Conservation (phyloP, 2,888 invertebrate species). For the Junonia oenone region DNA sequence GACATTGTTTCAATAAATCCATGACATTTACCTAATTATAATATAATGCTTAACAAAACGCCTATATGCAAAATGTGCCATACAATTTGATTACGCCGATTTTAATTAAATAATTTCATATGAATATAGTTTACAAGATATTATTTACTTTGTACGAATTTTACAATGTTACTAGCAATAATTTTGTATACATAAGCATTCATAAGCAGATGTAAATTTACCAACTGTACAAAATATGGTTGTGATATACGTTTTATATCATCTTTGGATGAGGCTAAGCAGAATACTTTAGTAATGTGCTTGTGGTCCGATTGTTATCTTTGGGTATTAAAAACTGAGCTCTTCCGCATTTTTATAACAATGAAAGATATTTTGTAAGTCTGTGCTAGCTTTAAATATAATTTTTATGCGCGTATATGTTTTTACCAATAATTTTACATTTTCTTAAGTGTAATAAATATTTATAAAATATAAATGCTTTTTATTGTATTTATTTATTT, state of each 20-base stretch:
- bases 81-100: constrained; percentile 4
- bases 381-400: constrained; percentile 62
- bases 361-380: constrained; percentile 38
- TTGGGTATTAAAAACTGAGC: background rate
- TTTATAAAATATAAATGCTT: constrained; percentile 8
- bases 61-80: constrained; percentile 15
- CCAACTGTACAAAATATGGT: constrained; percentile 26
- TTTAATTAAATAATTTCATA: background rate
- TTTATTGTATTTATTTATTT: too few relatives aligned
- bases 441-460: constrained; percentile 24
- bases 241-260: constrained; percentile 19
- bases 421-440: constrained; percentile 25
- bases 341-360: constrained; percentile 5
- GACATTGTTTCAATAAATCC: background rate
- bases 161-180: constrained; percentile 1
- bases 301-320: background rate
- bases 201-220: constrained; percentile 1
- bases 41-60: background rate
- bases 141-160: background rate
- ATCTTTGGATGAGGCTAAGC: constrained; percentile 7
- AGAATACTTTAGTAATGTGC: background rate
- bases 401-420: constrained; percentile 35
- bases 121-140: background rate
- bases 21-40: background rate
- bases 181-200: background rate